Evolutionary conservation across 2,888 invertebrate species (phyloP), one percentile per base, ranked within the genome.

Genomic region (Himalopsyche anomala): DNA sequence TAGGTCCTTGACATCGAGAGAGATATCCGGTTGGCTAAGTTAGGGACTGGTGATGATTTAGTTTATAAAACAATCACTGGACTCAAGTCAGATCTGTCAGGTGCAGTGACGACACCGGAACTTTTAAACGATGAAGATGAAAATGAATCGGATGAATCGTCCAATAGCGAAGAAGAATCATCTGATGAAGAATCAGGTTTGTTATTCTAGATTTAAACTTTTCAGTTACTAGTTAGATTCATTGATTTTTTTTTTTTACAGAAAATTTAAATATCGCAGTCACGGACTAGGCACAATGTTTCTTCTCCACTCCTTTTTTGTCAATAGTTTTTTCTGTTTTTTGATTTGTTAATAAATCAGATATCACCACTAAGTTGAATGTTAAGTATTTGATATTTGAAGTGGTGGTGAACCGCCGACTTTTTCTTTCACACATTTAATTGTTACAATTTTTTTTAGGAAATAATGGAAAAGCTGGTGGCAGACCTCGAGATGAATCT

Each of bases 51-150:
- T 40, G 94, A 95, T 79, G 95, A 97, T 90, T 93, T 98, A 17
- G 94, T 96, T 82, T 99, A 98, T 91, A 96, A 97, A 90, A 98
- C 97, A 87, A 94, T 99, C 82, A 95, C 97, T 19, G 98, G 98
- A 0, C 93, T 98, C 86, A 97, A 96, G 91, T 93, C 95, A 80
- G 96, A 97, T 90, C 91, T 98, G 28, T 95, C 96, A 28, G 96
- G 96, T 38, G 95, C 97, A 42, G 93, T 94, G 19, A 92, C 94
- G 85, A 93, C 92, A 86, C 96, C 97, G 0, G 94, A 95, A 87
- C 91, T 96, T 40, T 92, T 94, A 80, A 91, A 92, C 86, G 91
- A 91, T 1, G 92, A 90, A 82, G 89, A 89, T 82, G 89, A 89
- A 56, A 89, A 89, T 83, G 90, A 90, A 85, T 81, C 84, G 2